A percentile compares a stretch with the other conserved stretches of the same genome.
These are phyloP conservation scores for Tiphia femorata DNA, from an alignment of 2,888 invertebrate species.

Conservation along the genomic window DNA sequence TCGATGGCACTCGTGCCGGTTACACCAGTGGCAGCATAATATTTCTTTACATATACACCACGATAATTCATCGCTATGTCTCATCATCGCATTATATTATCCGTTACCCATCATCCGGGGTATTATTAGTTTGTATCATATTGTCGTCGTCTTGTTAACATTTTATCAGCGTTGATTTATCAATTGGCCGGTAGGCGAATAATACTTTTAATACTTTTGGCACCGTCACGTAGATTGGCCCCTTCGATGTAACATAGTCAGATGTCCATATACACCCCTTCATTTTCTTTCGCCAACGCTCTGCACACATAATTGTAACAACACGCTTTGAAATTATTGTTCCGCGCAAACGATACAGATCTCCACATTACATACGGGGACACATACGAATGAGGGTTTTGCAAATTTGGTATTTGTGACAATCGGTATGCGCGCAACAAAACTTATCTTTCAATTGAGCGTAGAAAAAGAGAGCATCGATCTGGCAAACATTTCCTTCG, in stretches of 20 bases:
- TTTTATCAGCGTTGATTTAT: constrained; percentile 11
- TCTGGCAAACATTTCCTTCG: too few species aligned
- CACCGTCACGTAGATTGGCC: not conserved
- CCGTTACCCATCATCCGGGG: constrained; percentile 21
- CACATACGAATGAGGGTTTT: too few species aligned
- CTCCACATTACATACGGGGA: too few species aligned
- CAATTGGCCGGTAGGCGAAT: constrained; percentile 28
- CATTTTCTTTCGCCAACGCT: too few species aligned
- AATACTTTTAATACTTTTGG: constrained; percentile 18
- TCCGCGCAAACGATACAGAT: too few species aligned
- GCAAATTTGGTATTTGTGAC: too few species aligned
- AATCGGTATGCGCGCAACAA: too few species aligned
- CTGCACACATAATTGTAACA: too few species aligned
- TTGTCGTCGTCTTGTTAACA: constrained; percentile 7
- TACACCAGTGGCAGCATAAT: constrained; percentile 47
- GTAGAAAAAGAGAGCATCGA: too few species aligned
- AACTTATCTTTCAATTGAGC: too few species aligned
- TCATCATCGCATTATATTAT: constrained; percentile 38
- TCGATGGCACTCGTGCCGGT: constrained; percentile 39
- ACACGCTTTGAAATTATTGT: too few species aligned
- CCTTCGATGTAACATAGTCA: not conserved
- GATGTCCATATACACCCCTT: too few species aligned
- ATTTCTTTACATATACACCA: constrained; percentile 23
- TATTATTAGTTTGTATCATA: constrained; percentile 17
- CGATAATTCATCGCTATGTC: constrained; percentile 31